phyloP scores from a whole-genome alignment of 2,888 invertebrate species.

The Stenodema calcarata region DNA sequence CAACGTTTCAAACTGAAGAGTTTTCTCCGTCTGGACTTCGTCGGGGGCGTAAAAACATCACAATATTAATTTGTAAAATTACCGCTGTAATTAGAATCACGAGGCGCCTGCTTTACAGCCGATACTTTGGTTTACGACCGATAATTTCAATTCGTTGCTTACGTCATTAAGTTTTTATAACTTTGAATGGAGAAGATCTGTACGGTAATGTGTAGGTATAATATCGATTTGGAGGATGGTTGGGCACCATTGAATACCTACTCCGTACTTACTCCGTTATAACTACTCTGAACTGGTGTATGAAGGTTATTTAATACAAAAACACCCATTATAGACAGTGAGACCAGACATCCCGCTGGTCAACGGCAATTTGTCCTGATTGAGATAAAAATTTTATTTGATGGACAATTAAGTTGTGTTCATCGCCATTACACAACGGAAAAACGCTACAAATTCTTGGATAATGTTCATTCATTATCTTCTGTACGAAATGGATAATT shows the following conservation, averaged over 20 bases:
- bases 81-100: slow-evolving; percentile 37
- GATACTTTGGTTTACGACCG: background rate
- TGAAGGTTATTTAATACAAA: too few relatives aligned
- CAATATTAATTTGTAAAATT: slow-evolving; percentile 49
- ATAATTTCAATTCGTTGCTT: slow-evolving; percentile 40
- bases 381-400: too few relatives aligned
- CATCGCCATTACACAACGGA: too few relatives aligned
- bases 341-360: too few relatives aligned
- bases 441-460: too few relatives aligned
- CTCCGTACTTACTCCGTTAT: too few relatives aligned
- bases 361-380: too few relatives aligned
- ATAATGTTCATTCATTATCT: too few relatives aligned
- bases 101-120: slow-evolving; percentile 35
- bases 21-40: background rate
- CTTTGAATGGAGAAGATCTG: background rate
- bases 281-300: too few relatives aligned
- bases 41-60: slow-evolving; percentile 12
- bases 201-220: background rate
- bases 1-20: slow-evolving; percentile 22
- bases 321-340: too few relatives aligned
- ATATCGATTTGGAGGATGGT: background rate
- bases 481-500: too few relatives aligned
- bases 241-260: background rate
- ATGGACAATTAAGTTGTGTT: too few relatives aligned
- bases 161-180: background rate